phyloP scores from a whole-genome alignment of 2,888 invertebrate genomes.

The Panopea generosa region DNA sequence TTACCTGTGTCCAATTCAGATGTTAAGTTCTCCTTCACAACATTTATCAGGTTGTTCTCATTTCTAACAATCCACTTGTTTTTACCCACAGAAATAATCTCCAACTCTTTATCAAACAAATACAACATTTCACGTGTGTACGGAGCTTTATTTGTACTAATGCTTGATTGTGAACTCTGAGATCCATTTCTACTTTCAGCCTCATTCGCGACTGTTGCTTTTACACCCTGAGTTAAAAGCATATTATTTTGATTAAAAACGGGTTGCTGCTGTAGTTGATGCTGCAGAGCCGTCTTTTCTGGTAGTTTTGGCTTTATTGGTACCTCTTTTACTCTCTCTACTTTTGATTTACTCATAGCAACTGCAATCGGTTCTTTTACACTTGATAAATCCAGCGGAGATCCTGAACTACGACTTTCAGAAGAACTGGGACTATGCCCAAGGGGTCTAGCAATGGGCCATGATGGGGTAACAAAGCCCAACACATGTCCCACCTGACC shows the following conservation, averaged over 20 bases:
- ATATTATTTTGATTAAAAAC: not conserved
- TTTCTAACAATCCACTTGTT: conserved; percentile 80
- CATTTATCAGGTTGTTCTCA: conserved; percentile 73
- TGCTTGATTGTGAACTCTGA: conserved; percentile 6
- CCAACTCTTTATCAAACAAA: conserved; percentile 78
- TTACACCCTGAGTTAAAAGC: not conserved
- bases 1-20: not conserved
- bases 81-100: conserved; percentile 80
- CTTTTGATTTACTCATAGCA: conserved; percentile 38
- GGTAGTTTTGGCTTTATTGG: conserved; percentile 16
- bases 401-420: conserved; percentile 64
- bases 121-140: conserved; percentile 76
- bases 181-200: not conserved
- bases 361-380: conserved; percentile 59
- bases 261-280: conserved; percentile 4
- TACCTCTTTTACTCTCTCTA: conserved; percentile 28
- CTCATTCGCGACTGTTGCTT: not conserved
- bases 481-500: conserved; percentile 38
- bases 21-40: conserved; percentile 56
- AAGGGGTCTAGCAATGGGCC: conserved; percentile 34
- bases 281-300: conserved; percentile 28
- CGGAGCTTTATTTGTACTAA: conserved; percentile 50
- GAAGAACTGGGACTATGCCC: conserved; percentile 58
- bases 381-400: conserved; percentile 74
- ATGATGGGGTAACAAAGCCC: conserved; percentile 38